Evolutionary conservation across 2,113 vertebrate species (phyloP).

Genomic region (Polyodon spathula): DNA sequence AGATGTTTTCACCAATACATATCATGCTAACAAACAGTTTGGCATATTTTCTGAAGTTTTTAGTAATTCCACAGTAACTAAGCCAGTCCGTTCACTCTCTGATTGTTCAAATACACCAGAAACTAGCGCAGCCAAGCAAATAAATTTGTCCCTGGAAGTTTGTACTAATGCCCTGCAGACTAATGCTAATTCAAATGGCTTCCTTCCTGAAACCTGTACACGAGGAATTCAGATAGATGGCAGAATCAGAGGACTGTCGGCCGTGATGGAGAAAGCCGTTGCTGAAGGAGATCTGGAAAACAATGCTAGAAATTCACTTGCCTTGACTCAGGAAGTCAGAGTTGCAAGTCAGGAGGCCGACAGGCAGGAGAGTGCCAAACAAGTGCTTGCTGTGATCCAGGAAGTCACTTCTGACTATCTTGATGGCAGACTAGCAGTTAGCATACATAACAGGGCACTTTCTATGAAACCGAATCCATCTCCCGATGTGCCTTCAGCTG

Average conservation of each 20-base stretch:
- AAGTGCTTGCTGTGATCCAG: too few species aligned
- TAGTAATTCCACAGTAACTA: not conserved
- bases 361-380: too few species aligned
- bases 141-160: conserved; percentile 23
- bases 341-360: too few species aligned
- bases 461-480: too few species aligned
- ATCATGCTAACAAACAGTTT: not conserved
- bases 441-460: too few species aligned
- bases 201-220: not conserved
- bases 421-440: too few species aligned
- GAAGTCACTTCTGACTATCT: too few species aligned
- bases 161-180: not conserved
- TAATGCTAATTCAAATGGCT: too few species aligned
- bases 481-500: too few species aligned
- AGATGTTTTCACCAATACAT: too few species aligned
- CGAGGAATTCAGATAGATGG: not conserved
- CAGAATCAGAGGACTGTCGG: not conserved
- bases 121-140: conserved; percentile 35
- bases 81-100: conserved; percentile 6
- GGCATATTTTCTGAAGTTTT: not conserved
- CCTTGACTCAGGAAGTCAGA: too few species aligned
- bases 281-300: not conserved
- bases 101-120: conserved; percentile 19
- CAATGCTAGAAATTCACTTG: too few species aligned
- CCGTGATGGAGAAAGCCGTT: not conserved